Base-by-base conservation (phyloP, 2,888 invertebrate genomes). In the Tenthredo livida region DNA sequence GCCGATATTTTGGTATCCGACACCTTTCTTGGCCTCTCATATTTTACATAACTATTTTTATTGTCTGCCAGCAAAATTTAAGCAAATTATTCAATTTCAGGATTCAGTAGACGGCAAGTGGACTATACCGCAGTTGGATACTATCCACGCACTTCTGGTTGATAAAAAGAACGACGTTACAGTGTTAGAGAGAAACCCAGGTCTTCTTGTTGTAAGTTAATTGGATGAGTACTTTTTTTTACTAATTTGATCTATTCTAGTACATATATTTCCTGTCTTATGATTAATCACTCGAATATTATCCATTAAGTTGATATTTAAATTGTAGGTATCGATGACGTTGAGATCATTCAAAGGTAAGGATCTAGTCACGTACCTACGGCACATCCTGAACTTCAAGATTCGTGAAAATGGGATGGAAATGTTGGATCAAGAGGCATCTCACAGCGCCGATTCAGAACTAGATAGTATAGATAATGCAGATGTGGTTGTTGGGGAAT, bases 111-210 rank as follows among this genome's bases (percentile, higher is more conserved):
- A 90, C 43, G 91, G 91, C 0, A 91, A 87, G 5, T 97, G 96
- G 95, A 90, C 93, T 6, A 89, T 93, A 0, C 90, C 91, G 0
- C 94, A 95, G 2, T 93, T 97, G 54, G 96, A 97, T 88, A 94
- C 94, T 85, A 94, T 97, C 43, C 96, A 97, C 88, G 93, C 93
- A 2, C 91, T 90, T 0, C 85, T 96, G 1, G 95, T 96, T 0
- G 95, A 95, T 67, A 95, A 95, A 87, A 87, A 94, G 10, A 95
- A 95, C 88, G 91, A 91, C 10, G 92, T 97, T 0, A 94, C 94
- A 58, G 90, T 95, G 3, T 89, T 92, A 6, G 94, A 94, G 25
- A 87, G 88, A 58, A 84, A 85, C 1, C 21, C 86, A 1, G 86
- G 86, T 33, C 54, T 87, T 84, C 85, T 89, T 0, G 90, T 93